Base-by-base conservation (phyloP, 2,888 invertebrate species). In the Lissocephala sabroskyi region DNA sequence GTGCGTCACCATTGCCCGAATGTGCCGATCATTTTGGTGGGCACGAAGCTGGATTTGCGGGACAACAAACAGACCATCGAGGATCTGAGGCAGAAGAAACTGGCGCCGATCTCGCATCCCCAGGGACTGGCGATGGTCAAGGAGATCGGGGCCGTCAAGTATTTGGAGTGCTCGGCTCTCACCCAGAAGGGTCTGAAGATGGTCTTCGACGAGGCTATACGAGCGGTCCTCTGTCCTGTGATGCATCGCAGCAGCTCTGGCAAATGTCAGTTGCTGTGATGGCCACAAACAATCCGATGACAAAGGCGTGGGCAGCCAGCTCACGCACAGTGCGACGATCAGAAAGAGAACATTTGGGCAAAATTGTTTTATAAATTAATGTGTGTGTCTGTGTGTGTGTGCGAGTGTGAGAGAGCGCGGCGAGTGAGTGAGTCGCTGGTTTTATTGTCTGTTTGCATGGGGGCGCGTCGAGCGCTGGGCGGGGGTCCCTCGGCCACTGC, bases 121-220 rank as follows among this genome's bases (percentile, higher is more conserved):
- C 82, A 82, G 42, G 82, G 82, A 5, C 47, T 83, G 68, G 83
- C 82, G 5, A 82, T 82, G 82, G 83, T 83, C 56, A 82, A 83
- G 56, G 82, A 82, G 46, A 82, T 82, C 2, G 82, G 80, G 4
- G 81, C 82, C 1, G 82, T 82, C 9, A 82, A 82, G 45, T 82
- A 82, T 76, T 52, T 82, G 54, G 82, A 82, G 45, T 82, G 83
- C 50, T 82, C 82, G 2, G 82, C 82, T 0, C 47, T 82, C 17
- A 83, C 82, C 35, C 82, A 82, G 48, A 82, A 82, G 62, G 82
- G 82, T 13, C 62, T 82, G 17, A 82, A 82, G 59, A 83, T 81
- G 36, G 82, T 82, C 32, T 82, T 82, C 59, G 82, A 82, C 55
- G 83, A 82, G 71, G 82, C 82, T 56, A 82, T 82, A 16, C 71